Conservation (phyloP, 2,113 vertebrate species). For the Raja brachyura region DNA sequence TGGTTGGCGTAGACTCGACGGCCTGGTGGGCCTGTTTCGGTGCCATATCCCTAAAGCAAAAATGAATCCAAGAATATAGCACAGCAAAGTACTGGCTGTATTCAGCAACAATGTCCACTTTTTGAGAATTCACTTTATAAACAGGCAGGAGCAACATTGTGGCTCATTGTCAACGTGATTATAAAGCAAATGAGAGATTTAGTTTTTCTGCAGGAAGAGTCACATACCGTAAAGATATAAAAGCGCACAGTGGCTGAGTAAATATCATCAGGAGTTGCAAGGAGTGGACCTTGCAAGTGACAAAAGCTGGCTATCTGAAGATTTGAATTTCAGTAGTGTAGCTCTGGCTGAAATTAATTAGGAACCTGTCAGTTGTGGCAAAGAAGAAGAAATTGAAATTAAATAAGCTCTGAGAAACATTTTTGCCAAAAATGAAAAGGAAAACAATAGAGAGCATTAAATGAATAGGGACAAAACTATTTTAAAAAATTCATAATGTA, state of each 20-base stretch:
- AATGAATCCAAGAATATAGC: background rate
- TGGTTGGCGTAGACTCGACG: no score
- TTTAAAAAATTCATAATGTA: background rate
- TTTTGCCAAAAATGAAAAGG: background rate
- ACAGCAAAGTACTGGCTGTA: background rate
- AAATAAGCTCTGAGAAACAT: background rate
- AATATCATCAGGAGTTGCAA: background rate
- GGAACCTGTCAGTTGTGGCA: background rate
- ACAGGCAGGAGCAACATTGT: background rate
- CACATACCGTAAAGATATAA: background rate
- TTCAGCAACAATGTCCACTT: background rate
- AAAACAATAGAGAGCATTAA: background rate
- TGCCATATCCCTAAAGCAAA: no score
- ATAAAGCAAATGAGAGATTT: background rate
- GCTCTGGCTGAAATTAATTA: conserved; percentile 5
- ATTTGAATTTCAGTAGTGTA: background rate
- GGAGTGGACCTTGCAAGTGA: background rate
- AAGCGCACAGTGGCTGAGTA: background rate
- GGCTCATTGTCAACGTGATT: background rate
- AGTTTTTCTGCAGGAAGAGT: background rate
- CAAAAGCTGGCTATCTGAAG: conserved; percentile 4
- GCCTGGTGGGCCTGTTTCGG: no score
- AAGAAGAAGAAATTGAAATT: conserved; percentile 1
- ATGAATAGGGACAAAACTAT: background rate
- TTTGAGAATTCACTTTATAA: background rate